Evolutionary conservation across 2,797 vertebrate species (phyloP), one percentile per base, ranked within the genome.

Genomic region (Propithecus perrieri): DNA sequence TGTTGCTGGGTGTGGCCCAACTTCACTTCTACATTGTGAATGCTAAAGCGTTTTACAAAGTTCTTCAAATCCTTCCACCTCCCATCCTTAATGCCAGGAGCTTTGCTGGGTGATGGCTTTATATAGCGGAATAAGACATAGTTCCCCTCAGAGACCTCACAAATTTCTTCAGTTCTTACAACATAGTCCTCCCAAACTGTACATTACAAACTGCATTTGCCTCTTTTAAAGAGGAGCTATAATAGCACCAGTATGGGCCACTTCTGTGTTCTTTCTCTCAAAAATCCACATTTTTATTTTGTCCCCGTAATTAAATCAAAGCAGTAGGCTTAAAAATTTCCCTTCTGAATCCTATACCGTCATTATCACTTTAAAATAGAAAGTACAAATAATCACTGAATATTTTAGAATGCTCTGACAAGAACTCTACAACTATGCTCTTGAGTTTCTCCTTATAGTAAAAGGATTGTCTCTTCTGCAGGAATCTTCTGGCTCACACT

Each of bases 211-310:
- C 38, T 74, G 6, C 50, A 61, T 76, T 85, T 95, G 17, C 9
- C 20, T 90, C 33, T 91, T 65, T 79, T 9, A 92, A 96, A 85
- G 84, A 91, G 20, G 15, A 5, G 4, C 41, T 85, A 18, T n/a
- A 17, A 46, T 8, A 74, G n/a, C 4, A 26, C 1, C 24, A 72
- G 15, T 17, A n/a, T 0, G 53, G 50, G 12, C 14, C 41, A 75
- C 18, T 83, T 91, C n/a, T 76, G 57, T 28, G 28, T 7, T 72
- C 22, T 91, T 76, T 88, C 61, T 94, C 28, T 59, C 14, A 26
- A 67, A 86, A 93, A 74, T 91, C 11, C 33, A 11, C 69, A 20
- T 94, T 94, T 97, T 95, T 3, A 30, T 74, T 96, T 94, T 96
- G 48, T 89, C 24, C 41, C 20, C n/a, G 84, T 85, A 91, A 91